Evolutionary conservation across 2,113 vertebrate species (phyloP), one percentile per base, ranked within the genome.

Genomic region (Strix uralensis): DNA sequence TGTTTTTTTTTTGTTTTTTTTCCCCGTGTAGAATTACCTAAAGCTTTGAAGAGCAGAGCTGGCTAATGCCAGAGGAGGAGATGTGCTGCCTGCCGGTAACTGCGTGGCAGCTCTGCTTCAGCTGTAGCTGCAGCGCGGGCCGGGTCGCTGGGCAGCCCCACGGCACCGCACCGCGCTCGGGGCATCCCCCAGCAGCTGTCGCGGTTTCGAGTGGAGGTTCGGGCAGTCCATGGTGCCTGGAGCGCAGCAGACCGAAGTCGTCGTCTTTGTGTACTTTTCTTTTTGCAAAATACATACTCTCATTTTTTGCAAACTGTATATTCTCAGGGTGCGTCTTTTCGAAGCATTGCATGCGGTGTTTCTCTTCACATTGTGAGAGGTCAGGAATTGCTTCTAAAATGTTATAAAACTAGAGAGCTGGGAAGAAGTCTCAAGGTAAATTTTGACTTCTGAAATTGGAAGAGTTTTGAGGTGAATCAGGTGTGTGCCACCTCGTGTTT

Each of bases 181-280:
- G 4, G 12, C 6, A 16, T 15, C 67, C 49, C 2, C 26, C 19
- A 1, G 15, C 79, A 22, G 23, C 23, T 5, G 15, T 5, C 10
- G 0, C 5, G 0, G 5, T 11, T 40, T 27, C 0, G 8, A 21
- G 9, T 5, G 47, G 30, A 22, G 13, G 2, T 13, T 52, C 3
- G 0, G 34, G 21, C 11, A 23, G 30, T 5, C 17, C 3, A 0
- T 9, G 57, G 5, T 59, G 32, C 49, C 44, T 23, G 51, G 20
- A 32, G 15, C 13, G 18, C 49, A 7, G 36, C 42, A 12, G 16
- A 4, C 29, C 27, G 23, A 40, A 4, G 15, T 65, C 2, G 0
- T 29, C n/a, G 29, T 65, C 26, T 52, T 44, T 51, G 7, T 11
- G 30, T 59, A 1, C 17, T 55, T 94, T 63, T 82, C 30, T 58